Percentiles rank a stretch among this genome's conserved stretches.
Conservation (phyloP, 2,888 invertebrate genomes). For the Caenorhabditis afra region DNA sequence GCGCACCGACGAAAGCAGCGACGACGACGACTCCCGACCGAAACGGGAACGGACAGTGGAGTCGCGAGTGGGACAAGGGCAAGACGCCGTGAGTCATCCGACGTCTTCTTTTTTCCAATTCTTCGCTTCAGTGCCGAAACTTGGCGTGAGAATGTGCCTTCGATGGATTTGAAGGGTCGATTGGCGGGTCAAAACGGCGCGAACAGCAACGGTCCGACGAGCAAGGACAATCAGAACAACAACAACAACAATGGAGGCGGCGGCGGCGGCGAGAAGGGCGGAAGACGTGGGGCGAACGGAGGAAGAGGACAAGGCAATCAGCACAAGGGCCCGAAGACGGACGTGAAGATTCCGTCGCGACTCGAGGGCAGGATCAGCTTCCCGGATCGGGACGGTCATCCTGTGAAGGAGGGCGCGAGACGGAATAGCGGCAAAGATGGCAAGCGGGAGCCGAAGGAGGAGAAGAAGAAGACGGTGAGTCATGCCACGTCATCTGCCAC, state of each 20-base stretch:
- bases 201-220: conserved; percentile 32
- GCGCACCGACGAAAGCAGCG: conserved; percentile 49
- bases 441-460: conserved; percentile 5
- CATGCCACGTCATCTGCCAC: no score
- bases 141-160: conserved; percentile 71
- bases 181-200: conserved; percentile 59
- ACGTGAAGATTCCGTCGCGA: conserved; percentile 46
- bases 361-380: conserved; percentile 55
- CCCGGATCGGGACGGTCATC: conserved; percentile 16
- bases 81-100: conserved; percentile 69
- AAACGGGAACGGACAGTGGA: conserved; percentile 51
- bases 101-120: background rate
- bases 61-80: conserved; percentile 73
- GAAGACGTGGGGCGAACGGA: conserved; percentile 6
- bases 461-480: conserved; percentile 39
- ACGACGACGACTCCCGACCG: conserved; percentile 44
- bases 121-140: conserved; percentile 56
- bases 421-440: background rate
- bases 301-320: conserved; percentile 3
- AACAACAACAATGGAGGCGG: conserved; percentile 6
- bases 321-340: conserved; percentile 14
- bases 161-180: conserved; percentile 66
- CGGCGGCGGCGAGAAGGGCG: conserved; percentile 29
- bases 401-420: conserved; percentile 11
- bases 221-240: conserved; percentile 24